Conservation (phyloP, 1,140 invertebrate species). For the Triops longicaudatus region DNA sequence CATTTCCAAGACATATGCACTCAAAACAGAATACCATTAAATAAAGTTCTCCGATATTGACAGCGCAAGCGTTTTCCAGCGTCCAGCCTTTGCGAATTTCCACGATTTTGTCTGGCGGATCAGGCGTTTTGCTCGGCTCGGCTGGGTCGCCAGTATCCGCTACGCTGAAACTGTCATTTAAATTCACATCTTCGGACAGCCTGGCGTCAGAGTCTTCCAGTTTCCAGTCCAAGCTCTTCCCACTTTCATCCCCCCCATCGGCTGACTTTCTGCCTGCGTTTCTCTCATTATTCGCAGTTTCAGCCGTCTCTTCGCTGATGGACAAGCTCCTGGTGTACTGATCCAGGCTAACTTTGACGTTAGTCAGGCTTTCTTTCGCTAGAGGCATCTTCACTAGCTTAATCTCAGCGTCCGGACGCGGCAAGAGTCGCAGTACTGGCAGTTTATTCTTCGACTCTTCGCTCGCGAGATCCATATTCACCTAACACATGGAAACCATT, state of each 20-base stretch:
- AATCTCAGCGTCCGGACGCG: neutral
- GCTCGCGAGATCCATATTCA: conserved; percentile 18
- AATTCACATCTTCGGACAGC: conserved; percentile 19
- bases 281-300: neutral
- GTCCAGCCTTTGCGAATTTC: conserved; percentile 68
- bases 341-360: neutral
- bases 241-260: neutral
- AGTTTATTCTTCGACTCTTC: conserved; percentile 17
- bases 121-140: neutral
- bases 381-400: neutral
- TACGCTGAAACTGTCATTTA: neutral
- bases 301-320: neutral
- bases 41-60: conserved; percentile 83
- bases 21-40: too few species aligned
- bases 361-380: neutral
- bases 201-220: neutral
- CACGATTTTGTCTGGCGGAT: neutral
- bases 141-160: conserved; percentile 17
- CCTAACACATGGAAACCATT: neutral
- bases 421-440: neutral
- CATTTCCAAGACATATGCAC: too few species aligned
- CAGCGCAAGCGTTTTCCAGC: conserved; percentile 56
- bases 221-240: neutral
- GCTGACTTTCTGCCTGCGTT: conserved; percentile 13
- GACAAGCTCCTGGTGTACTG: neutral